Conservation (phyloP, 64 coral and sea anemone species). For the Dendronephthya gigantea region DNA sequence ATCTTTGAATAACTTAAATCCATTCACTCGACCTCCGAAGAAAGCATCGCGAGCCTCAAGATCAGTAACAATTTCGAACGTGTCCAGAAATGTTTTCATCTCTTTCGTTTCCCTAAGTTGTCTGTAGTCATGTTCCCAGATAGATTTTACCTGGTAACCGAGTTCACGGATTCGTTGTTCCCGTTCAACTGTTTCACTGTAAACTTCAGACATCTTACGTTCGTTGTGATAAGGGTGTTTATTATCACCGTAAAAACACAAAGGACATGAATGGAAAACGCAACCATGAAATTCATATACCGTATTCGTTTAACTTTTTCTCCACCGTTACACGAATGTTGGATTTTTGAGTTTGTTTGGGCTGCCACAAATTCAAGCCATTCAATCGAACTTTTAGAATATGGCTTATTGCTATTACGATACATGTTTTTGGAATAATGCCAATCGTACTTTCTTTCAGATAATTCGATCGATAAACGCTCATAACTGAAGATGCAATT, state of each 20-base stretch:
- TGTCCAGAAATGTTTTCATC: neutral
- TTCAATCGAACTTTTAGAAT: neutral
- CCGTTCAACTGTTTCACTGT: neutral
- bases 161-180: neutral
- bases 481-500: conserved; percentile 13
- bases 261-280: neutral
- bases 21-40: neutral
- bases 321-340: neutral
- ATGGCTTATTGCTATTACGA: neutral
- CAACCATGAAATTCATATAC: conserved; percentile 33
- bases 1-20: neutral
- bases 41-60: neutral
- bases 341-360: neutral
- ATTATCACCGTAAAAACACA: neutral
- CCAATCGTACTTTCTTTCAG: neutral
- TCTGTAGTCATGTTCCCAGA: conserved; percentile 19
- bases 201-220: neutral
- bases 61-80: neutral
- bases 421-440: conserved; percentile 20
- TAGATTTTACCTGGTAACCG: neutral
- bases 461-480: conserved; percentile 18
- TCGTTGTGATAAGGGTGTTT: neutral
- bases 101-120: neutral
- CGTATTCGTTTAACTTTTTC: conserved; percentile 8
- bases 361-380: conserved; percentile 6